A percentile compares a stretch with the other conserved stretches of the same genome.
phyloP scores from a whole-genome alignment of 37 sponge, comb jelly and placozoan species.

The Chondrosia reniformis region DNA sequence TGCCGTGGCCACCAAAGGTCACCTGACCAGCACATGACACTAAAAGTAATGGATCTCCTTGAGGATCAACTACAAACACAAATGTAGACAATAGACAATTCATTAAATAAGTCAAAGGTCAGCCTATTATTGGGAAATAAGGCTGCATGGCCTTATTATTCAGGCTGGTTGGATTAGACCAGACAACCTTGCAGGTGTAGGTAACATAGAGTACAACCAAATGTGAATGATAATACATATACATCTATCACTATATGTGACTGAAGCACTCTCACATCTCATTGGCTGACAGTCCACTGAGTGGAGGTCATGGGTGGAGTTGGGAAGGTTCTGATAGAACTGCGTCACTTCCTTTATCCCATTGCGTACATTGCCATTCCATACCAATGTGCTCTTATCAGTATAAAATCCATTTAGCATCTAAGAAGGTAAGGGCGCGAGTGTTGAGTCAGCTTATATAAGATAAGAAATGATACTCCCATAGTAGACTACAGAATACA shows the following conservation, averaged over 20 bases:
- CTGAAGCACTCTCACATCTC: constrained; percentile 7
- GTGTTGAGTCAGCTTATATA: too few species aligned
- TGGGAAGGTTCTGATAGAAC: constrained; percentile 17
- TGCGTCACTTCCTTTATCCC: constrained; percentile 2
- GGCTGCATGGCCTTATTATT: too few species aligned
- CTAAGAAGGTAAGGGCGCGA: neutral
- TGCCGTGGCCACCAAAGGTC: constrained; percentile 5
- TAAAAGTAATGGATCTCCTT: neutral
- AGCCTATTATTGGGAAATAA: too few species aligned
- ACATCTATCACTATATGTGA: too few species aligned
- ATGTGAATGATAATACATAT: too few species aligned
- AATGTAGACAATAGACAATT: neutral
- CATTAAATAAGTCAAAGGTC: too few species aligned
- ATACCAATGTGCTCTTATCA: constrained; percentile 13
- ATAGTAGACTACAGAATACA: neutral
- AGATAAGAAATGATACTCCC: too few species aligned
- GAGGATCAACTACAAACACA: neutral
- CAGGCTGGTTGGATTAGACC: too few species aligned
- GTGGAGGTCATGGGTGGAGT: constrained; percentile 7
- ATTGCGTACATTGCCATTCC: constrained; percentile 20
- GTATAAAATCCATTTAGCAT: constrained; percentile 13
- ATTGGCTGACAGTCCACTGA: constrained; percentile 40
- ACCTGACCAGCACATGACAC: constrained; percentile 26
- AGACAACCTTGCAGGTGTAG: too few species aligned
- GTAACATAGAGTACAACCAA: too few species aligned